A percentile compares a stretch with the other conserved stretches of the same genome.
Evolutionary conservation across 2,797 vertebrate genomes (phyloP).

Genomic region (Lateolabrax maculatus): DNA sequence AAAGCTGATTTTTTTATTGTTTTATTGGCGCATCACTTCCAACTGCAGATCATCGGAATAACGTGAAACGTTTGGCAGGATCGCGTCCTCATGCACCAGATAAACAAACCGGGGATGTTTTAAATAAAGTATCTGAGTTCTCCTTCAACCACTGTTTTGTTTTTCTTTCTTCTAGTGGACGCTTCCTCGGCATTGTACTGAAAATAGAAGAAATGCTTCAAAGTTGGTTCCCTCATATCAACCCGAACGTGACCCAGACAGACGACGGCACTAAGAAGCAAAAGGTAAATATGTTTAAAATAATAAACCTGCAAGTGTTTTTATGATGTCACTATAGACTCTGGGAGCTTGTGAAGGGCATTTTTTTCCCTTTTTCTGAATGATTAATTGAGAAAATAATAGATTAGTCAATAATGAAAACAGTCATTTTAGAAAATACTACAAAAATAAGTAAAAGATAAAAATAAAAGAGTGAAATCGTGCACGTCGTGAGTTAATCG

Average conservation of each 20-base stretch:
- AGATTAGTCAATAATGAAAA: too few relatives aligned
- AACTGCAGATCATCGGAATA: too few relatives aligned
- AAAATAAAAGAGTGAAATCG: not conserved
- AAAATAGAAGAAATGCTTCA: conserved; percentile 76
- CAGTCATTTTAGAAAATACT: not conserved
- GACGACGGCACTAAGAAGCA: conserved; percentile 43
- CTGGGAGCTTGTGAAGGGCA: not conserved
- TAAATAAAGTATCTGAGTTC: too few relatives aligned
- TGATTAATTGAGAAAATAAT: not conserved
- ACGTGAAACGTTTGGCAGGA: too few relatives aligned
- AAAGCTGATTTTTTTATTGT: too few relatives aligned
- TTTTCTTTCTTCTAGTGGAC: conserved; percentile 42
- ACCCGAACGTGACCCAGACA: not conserved
- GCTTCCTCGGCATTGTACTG: conserved; percentile 59
- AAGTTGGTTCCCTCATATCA: conserved; percentile 74
- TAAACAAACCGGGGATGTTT: too few relatives aligned
- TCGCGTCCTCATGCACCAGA: too few relatives aligned
- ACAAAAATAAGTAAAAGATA: not conserved
- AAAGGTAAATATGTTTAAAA: conserved; percentile 50
- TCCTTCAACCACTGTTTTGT: too few relatives aligned
- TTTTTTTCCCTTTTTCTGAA: not conserved
- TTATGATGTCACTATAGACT: too few relatives aligned
- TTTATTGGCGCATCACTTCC: too few relatives aligned
- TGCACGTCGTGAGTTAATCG: not conserved
- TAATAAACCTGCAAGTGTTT: too few relatives aligned